A percentile compares a stretch with the other conserved stretches of the same genome.
Conservation (phyloP, 2,113 vertebrate genomes). For the Alexandromys fortis region DNA sequence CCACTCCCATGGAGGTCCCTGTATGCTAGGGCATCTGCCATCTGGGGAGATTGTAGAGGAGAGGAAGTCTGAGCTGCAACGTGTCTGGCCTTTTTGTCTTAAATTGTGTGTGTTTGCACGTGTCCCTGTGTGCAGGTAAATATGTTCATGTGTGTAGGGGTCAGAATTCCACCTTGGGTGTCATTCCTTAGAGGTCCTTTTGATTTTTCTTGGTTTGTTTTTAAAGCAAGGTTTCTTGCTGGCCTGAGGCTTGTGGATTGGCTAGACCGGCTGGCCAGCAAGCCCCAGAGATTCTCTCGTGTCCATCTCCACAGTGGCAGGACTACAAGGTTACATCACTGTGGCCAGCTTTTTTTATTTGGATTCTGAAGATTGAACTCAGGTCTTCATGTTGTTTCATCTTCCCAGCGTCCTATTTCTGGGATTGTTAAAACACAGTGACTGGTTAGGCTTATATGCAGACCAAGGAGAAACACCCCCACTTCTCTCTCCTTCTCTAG, state of each 20-base stretch:
- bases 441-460: not conserved
- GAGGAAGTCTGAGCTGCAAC: too few relatives aligned
- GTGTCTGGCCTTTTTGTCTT: not conserved
- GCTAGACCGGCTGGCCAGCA: not conserved
- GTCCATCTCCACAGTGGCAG: not conserved
- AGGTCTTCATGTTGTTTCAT: not conserved
- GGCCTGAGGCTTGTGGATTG: not conserved
- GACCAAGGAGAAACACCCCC: not conserved
- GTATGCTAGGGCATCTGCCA: not conserved
- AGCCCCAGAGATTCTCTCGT: not conserved
- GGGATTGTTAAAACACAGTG: not conserved
- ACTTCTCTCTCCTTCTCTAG: not conserved
- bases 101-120: not conserved
- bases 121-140: not conserved
- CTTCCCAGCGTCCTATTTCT: not conserved
- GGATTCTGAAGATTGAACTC: not conserved
- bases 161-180: not conserved
- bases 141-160: not conserved
- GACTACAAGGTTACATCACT: not conserved
- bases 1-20: not conserved
- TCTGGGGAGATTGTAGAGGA: not conserved
- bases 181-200: not conserved
- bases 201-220: not conserved
- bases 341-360: not conserved
- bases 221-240: not conserved